Evolutionary conservation across 37 sponge, comb jelly and placozoan species (phyloP), one percentile per base, ranked within the genome.

Genomic region (Halichondria panicea): DNA sequence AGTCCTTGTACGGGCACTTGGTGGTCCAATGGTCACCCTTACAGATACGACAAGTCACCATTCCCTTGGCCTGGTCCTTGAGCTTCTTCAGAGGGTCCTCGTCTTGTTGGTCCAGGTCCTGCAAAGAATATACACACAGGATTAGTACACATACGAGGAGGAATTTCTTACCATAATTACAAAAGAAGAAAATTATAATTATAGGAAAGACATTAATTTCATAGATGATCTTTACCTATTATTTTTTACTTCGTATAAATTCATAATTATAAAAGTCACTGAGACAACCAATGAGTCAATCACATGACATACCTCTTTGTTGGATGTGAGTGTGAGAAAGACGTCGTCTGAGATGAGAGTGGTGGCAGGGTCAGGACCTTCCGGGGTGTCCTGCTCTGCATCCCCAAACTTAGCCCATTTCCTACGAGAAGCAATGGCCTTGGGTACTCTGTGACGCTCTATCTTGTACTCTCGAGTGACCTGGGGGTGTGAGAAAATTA

Each of bases 1-100:
- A 79, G 66, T 95, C 96, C 74, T 95, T 95, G 68, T 92, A 95
- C 11, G 96, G 96, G 63, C 96, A 95, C 52, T 89, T 81, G 22
- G 86, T 84, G 40, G 92, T 92, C 96, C 96, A 95, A 55, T 95
- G 96, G 48, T 92, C 92, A 56, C 96, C 96, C 64, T 95, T 95
- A 53, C 96, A 95, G 66, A 86, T 75, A 79, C 96, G 89, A 70
- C 96, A 95, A 24, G 84, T 74, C n/a, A 95, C 95, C 86, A 91
- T 91, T 7, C 79, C 70, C 60, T 91, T 81, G 31, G 76, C 72
- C 43, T 70, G 55, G n/a, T 88, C 77, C 31, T 42, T 56, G 56
- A 88, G 58, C 76, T 91, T 92, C 82, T 76, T 85, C 65, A 91
- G 70, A 11, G 79, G 77, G 39, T 95, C 90, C 48, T 88, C 90